Conservation (phyloP, 2,797 vertebrate genomes). For the Manis javanica region DNA sequence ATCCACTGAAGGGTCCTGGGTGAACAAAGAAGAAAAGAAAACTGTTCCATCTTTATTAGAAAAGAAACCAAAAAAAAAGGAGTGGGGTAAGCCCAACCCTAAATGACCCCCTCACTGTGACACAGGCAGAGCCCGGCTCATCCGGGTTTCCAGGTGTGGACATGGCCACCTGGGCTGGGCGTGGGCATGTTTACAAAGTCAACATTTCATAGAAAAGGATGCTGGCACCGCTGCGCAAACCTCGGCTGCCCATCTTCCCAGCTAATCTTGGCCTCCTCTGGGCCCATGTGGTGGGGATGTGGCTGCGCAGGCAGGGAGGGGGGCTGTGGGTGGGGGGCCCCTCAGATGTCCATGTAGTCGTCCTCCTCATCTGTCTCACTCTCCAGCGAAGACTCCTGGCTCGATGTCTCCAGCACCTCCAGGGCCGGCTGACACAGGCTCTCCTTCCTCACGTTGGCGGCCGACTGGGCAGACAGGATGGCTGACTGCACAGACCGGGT, state of each 20-base stretch:
- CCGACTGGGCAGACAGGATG: slow-evolving; percentile 98
- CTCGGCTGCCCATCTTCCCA: not conserved
- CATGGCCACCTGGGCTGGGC: not conserved
- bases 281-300: not conserved
- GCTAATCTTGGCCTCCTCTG: not conserved
- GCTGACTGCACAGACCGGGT: slow-evolving; percentile 90
- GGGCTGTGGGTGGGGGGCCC: not conserved
- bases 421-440: slow-evolving; percentile 96
- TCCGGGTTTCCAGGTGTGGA: not conserved
- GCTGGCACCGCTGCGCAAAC: slow-evolving; percentile 53
- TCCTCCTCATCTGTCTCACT: slow-evolving; percentile 98
- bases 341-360: slow-evolving; percentile 96
- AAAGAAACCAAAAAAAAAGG: slow-evolving; percentile 71
- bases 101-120: not conserved
- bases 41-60: slow-evolving; percentile 79
- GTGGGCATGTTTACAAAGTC: slow-evolving; percentile 77
- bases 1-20: rapidly evolving
- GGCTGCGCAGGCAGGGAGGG: not conserved
- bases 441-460: slow-evolving; percentile 98
- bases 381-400: slow-evolving; percentile 98
- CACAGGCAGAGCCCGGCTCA: not conserved
- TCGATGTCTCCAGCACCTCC: slow-evolving; percentile 98
- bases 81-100: not conserved
- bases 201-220: slow-evolving; percentile 82
- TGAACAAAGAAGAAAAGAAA: not conserved